phyloP scores from a whole-genome alignment of 2,888 invertebrate species.

The Ornithoptera alexandrae region DNA sequence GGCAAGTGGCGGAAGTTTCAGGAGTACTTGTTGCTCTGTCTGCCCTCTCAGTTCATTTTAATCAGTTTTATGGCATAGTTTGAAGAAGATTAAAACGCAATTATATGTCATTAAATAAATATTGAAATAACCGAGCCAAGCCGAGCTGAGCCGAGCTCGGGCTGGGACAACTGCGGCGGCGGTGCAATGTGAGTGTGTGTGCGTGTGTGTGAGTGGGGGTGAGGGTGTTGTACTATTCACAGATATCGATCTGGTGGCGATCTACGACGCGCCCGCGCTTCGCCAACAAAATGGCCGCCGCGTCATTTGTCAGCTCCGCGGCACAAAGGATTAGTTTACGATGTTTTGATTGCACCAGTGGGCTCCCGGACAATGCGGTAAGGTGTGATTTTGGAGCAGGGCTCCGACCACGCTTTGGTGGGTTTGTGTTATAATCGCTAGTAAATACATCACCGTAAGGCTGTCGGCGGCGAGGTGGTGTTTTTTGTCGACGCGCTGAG shows the following conservation, averaged over 20 bases:
- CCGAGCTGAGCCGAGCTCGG: too few species aligned
- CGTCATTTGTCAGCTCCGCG: slow-evolving; percentile 54
- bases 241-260: slow-evolving; percentile 61
- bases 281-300: slow-evolving; percentile 43
- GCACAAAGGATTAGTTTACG: slow-evolving; percentile 64
- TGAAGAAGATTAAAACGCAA: too few species aligned
- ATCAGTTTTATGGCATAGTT: too few species aligned
- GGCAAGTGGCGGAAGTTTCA: too few species aligned
- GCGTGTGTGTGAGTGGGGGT: too few species aligned
- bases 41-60: too few species aligned
- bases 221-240: too few species aligned
- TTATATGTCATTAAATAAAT: too few species aligned
- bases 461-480: not conserved
- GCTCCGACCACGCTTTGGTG: slow-evolving; percentile 34
- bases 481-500: not conserved
- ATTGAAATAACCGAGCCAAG: too few species aligned
- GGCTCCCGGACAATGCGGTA: slow-evolving; percentile 43
- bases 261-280: slow-evolving; percentile 43
- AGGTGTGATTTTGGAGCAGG: slow-evolving; percentile 46
- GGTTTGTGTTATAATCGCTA: not conserved
- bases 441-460: not conserved
- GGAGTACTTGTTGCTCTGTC: too few species aligned
- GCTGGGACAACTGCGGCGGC: too few species aligned
- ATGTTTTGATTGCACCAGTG: slow-evolving; percentile 68
- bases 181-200: too few species aligned